Base-by-base conservation (phyloP, 2,113 vertebrate species). In the Siniperca knerii region DNA sequence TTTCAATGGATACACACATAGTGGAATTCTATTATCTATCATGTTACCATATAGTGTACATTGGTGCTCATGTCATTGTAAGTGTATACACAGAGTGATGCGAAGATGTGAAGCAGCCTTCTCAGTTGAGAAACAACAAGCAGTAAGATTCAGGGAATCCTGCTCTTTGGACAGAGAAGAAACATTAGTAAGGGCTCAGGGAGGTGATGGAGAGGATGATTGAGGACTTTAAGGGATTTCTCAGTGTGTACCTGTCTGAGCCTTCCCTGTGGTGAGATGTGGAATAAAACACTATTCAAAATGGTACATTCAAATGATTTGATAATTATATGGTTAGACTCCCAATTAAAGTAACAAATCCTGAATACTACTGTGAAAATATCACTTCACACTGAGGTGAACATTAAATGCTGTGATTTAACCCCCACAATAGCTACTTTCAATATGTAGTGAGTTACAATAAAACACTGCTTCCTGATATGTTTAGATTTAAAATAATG, bases 11-110 rank as follows among this genome's bases (percentile, higher is more conserved):
- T 62, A 79, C 75, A 29, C 20, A 73, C n/a, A 78, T 2, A 69
- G 79, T 72, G 62, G 67, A 83, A 83, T 77, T 88, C 62, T 76
- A 90, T 85, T 90, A 88, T 89, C 87, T 67, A 40, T 76, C 85
- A 70, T 81, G 77, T 62, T 4, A 66, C 74, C 64, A 35, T 57
- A 50, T 68, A 33, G 65, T 52, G 57, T 65, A 72, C 83, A 80
- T 83, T 78, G 40, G 42, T 54, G 50, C 58, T 77, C 21, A 25
- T 79, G 75, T 81, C 80, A 83, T 64, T 85, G 66, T 77, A 70
- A 81, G 77, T 76, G 69, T 55, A 82, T 71, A 84, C 74, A 67
- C 33, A 44, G 77, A 77, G 71, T 48, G 74, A 84, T 57, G 50
- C 33, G 70, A 52, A 88, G 84, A 65, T 74, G 54, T 80, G 79